phyloP scores from a whole-genome alignment of 2,113 vertebrate genomes.

The Lophius piscatorius region DNA sequence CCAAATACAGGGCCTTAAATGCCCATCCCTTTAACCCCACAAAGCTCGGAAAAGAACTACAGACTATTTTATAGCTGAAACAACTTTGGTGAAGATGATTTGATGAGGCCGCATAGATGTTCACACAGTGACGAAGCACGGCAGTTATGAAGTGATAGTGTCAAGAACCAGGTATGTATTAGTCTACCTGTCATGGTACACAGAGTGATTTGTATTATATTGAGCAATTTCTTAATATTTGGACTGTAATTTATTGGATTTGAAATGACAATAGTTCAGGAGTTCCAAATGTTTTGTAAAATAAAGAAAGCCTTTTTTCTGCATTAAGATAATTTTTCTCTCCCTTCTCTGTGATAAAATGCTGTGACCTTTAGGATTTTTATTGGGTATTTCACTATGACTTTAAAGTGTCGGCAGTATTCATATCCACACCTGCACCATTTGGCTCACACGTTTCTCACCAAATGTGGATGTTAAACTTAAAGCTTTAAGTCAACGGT shows the following conservation, averaged over 20 bases:
- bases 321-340: background rate
- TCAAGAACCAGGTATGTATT: background rate
- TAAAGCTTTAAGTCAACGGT: background rate
- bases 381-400: too few relatives aligned
- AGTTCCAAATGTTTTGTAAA: constrained; percentile 5
- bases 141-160: background rate
- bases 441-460: background rate
- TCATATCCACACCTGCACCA: background rate
- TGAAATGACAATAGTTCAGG: background rate
- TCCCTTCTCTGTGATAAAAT: background rate
- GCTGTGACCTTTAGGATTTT: background rate
- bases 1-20: background rate
- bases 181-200: background rate
- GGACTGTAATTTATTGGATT: constrained; percentile 1
- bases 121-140: background rate
- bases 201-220: background rate
- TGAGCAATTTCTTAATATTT: constrained; percentile 3
- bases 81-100: background rate
- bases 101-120: background rate
- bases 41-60: constrained; percentile 2
- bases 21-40: background rate
- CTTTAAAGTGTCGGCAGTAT: too few relatives aligned
- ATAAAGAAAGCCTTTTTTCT: too few relatives aligned
- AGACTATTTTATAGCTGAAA: background rate
- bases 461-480: background rate